These are phyloP conservation scores for Kuschelorhynchus macadamiae DNA, from an alignment of 2,888 invertebrate species.

Conservation along the genomic window DNA sequence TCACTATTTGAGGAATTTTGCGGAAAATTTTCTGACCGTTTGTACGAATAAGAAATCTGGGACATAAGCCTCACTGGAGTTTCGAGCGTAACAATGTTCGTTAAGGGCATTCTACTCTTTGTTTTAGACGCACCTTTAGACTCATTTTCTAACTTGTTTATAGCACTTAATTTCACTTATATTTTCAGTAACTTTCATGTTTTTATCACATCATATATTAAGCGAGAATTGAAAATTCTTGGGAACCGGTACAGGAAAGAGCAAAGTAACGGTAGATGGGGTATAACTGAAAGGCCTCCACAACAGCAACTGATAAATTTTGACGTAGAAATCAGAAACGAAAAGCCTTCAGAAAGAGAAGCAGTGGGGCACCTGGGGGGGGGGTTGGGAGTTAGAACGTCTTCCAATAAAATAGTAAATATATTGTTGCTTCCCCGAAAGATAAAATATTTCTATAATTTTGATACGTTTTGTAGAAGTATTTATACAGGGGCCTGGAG, in stretches of 20 bases:
- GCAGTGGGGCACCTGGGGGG: too few relatives aligned
- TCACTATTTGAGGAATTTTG: slow-evolving; percentile 27
- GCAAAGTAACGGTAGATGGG: slow-evolving; percentile 29
- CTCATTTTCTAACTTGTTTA: slow-evolving; percentile 58
- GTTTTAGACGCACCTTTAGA: slow-evolving; percentile 62
- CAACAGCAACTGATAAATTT: too few relatives aligned
- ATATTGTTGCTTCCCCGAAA: too few relatives aligned
- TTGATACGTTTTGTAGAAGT: too few relatives aligned
- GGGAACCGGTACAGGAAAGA: slow-evolving; percentile 14
- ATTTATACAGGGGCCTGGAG: too few relatives aligned
- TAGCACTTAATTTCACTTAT: slow-evolving; percentile 58
- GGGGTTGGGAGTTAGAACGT: too few relatives aligned
- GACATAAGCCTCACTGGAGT: slow-evolving; percentile 42
- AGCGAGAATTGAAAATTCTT: slow-evolving; percentile 1
- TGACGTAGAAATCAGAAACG: slow-evolving; percentile 1
- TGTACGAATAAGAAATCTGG: slow-evolving; percentile 25
- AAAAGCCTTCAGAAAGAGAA: not conserved
- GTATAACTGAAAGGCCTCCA: too few relatives aligned
- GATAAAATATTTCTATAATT: too few relatives aligned
- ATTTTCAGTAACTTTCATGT: slow-evolving; percentile 59
- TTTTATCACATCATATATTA: slow-evolving; percentile 50
- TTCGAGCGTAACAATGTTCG: slow-evolving; percentile 31
- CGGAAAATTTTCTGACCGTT: slow-evolving; percentile 39
- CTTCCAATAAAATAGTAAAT: too few relatives aligned
- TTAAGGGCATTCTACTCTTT: slow-evolving; percentile 52